phyloP scores from a whole-genome alignment of 2,113 vertebrate species.

The Zapornia atra region DNA sequence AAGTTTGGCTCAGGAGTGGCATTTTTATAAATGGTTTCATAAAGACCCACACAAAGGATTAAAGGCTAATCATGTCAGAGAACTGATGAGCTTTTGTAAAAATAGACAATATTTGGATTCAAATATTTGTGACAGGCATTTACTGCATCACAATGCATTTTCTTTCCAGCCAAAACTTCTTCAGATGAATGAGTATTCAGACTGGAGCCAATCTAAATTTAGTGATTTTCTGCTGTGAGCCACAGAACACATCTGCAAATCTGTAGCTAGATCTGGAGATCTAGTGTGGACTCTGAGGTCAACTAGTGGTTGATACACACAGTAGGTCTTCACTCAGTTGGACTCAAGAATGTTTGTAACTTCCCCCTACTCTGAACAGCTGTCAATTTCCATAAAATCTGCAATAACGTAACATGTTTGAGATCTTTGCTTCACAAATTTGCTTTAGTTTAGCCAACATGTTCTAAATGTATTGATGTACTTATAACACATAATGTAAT shows the following conservation, averaged over 20 bases:
- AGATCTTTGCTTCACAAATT: background rate
- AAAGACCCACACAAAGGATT: conserved; percentile 1
- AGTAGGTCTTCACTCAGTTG: background rate
- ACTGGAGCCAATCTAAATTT: conserved; percentile 26
- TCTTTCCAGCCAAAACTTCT: conserved; percentile 20
- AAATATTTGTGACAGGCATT: conserved; percentile 31
- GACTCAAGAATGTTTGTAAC: background rate
- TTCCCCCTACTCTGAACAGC: background rate
- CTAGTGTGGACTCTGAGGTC: background rate
- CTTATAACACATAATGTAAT: background rate
- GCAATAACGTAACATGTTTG: background rate
- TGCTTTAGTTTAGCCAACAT: background rate
- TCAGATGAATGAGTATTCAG: background rate
- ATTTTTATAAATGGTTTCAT: conserved; percentile 10
- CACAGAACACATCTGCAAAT: background rate
- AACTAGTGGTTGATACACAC: background rate
- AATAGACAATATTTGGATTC: conserved; percentile 54
- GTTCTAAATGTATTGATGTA: background rate
- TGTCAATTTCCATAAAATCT: background rate
- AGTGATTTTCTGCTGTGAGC: background rate
- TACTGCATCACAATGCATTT: conserved; percentile 28
- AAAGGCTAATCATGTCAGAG: background rate
- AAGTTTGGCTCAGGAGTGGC: background rate
- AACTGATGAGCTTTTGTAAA: conserved; percentile 49
- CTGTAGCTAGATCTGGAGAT: background rate